phyloP scores from a whole-genome alignment of 2,113 vertebrate species.

The Junco hyemalis region DNA sequence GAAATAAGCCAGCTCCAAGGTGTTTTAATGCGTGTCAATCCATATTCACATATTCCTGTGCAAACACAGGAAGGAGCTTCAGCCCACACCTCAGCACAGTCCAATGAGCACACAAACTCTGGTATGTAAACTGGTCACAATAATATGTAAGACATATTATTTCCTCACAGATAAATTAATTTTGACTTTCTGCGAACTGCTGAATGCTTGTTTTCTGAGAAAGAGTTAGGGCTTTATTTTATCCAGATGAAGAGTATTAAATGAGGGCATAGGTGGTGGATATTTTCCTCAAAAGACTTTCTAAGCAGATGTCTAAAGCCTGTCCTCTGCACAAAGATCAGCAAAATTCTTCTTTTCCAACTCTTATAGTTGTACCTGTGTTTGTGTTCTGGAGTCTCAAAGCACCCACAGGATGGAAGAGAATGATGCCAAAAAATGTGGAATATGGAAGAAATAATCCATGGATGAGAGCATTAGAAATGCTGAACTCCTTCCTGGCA shows the following conservation, averaged over 20 bases:
- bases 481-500: neutral
- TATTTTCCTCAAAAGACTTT: conserved; percentile 7
- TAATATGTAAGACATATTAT: neutral
- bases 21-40: neutral
- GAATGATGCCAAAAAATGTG: neutral
- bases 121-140: neutral
- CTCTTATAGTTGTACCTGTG: too few species aligned
- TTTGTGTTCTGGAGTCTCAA: neutral
- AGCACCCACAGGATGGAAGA: neutral
- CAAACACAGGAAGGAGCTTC: neutral
- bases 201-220: neutral
- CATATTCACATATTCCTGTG: neutral
- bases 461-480: neutral
- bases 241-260: neutral
- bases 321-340: neutral
- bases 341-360: neutral
- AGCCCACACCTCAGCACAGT: neutral
- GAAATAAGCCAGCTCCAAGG: neutral
- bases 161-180: neutral
- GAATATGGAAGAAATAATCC: neutral
- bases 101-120: neutral
- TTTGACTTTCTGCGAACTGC: neutral
- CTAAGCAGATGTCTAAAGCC: neutral
- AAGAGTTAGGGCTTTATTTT: neutral
- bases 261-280: neutral